Percentiles rank a stretch among this genome's conserved stretches.
Evolutionary conservation across 2,888 invertebrate genomes (phyloP).

Genomic region (Trichacis sp.): DNA sequence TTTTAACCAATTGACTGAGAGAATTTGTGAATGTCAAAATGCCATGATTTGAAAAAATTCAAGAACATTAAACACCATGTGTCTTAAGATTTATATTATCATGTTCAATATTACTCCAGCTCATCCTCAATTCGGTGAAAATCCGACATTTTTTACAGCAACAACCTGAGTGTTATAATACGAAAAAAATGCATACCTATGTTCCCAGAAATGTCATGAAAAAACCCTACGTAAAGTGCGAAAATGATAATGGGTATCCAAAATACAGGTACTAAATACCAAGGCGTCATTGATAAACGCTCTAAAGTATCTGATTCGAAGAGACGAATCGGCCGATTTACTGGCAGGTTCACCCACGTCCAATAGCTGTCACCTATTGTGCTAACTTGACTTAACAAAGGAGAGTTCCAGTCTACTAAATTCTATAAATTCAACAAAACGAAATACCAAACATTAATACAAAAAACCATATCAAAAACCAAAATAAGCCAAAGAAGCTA

Average conservation of each 20-base stretch:
- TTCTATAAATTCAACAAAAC: constrained; percentile 70
- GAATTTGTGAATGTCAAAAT: too few relatives aligned
- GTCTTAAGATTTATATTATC: too few relatives aligned
- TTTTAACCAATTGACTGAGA: too few relatives aligned
- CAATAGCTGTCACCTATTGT: constrained; percentile 76
- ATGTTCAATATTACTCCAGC: too few relatives aligned
- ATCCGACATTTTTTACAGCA: too few relatives aligned
- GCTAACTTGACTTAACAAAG: constrained; percentile 77
- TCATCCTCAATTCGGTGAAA: too few relatives aligned
- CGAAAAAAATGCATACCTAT: too few relatives aligned
- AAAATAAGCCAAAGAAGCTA: too few relatives aligned
- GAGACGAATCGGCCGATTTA: constrained; percentile 77
- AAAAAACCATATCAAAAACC: background rate
- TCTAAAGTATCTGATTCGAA: constrained; percentile 78
- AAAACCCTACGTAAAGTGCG: constrained; percentile 69
- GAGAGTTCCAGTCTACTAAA: constrained; percentile 81
- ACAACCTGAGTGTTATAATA: too few relatives aligned
- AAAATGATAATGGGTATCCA: constrained; percentile 79
- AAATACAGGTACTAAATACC: constrained; percentile 80
- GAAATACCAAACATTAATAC: constrained; percentile 4
- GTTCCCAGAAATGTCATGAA: constrained; percentile 26
- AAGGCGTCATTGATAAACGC: constrained; percentile 78
- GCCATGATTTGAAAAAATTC: too few relatives aligned
- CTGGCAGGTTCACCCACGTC: constrained; percentile 82
- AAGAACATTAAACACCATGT: too few relatives aligned